Evolutionary conservation across 2,797 vertebrate species (phyloP), one percentile per base, ranked within the genome.

Genomic region (Gambusia yucatana): DNA sequence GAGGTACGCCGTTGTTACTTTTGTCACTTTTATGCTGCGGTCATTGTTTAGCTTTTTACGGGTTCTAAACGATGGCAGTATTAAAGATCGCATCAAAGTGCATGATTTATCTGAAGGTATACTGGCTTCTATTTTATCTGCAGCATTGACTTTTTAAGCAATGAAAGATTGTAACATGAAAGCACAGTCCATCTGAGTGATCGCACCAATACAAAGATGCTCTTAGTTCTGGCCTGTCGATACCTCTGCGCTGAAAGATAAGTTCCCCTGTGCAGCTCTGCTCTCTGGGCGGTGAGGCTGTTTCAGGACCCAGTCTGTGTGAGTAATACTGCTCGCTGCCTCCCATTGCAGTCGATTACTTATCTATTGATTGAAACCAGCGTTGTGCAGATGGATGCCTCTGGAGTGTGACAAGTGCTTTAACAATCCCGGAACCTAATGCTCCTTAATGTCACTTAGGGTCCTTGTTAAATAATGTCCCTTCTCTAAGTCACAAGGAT

Each of bases 281-380:
- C 88, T 80, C 44, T 36, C 84, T 89, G 86, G 87, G 91, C 71
- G 86, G 87, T 75, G 85, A 84, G 84, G 89, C 87, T 88, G 84
- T 89, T 89, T 81, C 89, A 88, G 90, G 89, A 84, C 84, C 76
- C 78, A 83, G 79, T 79, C 79, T 4, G 86, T 94, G 95, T 94
- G 95, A 96, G 88, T 95, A 94, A 95, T 95, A 89, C 93, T 20
- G 78, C 91, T 84, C 83, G 87, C 92, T 89, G 89, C 88, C 92
- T 92, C 93, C 89, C 94, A 92, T 93, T 94, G 94, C 93, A 84
- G 88, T 89, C 90, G 94, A 96, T 96, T 94, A 95, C 94, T 95
- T 95, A 95, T 94, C 94, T 96, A 96, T 96, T 94, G 96, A 96
- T 96, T 94, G 93, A 93, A 93, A 87, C 89, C 82, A 87, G 87